Evolutionary conservation across 2,888 invertebrate species (phyloP), one percentile per base, ranked within the genome.

Genomic region (Psylliodes chrysocephalus): DNA sequence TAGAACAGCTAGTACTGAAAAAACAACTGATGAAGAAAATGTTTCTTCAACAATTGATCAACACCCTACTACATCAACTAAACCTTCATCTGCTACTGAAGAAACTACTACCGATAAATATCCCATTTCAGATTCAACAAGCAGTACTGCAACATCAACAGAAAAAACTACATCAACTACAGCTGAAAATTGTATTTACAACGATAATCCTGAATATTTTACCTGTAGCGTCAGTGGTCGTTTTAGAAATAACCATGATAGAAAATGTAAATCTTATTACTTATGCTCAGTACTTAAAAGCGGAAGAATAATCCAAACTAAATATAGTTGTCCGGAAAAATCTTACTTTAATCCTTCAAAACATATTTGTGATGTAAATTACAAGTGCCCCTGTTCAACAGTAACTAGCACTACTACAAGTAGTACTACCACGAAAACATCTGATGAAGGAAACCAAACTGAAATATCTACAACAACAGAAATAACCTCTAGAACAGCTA

Each of bases 241-340:
- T 69, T 85, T 79, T 40, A 78, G 83, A 0, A 78, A 86, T 68
- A 68, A 78, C 1, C 63, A 78, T 1, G 85, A 85, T 54, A 74
- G 10, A 15, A 69, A 52, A n/a, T 77, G 77, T 62, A 59, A 62
- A 42, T 70, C 63, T 12, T 77, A 75, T 51, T 76, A 69, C 49
- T 47, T 72, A n/a, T 77, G 77, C 51, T 64, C 56, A 5, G 52
- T 64, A 15, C 38, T 71, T 7, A 57, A 64, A 8, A 72, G 71
- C 60, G 72, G 71, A 15, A 10, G 7, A n/a, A 84, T 74, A 40
- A 62, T 74, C 0, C 80, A 82, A 70, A 82, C 73, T 0, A 28
- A 57, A 18, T 73, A 74, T 42, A 35, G 15, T 19, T 76, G 76
- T 63, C 71, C 70, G 5, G 25, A 40, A 30, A 64, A 62, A 51